phyloP scores from a whole-genome alignment of 2,797 vertebrate species.

The Sardinella longiceps region DNA sequence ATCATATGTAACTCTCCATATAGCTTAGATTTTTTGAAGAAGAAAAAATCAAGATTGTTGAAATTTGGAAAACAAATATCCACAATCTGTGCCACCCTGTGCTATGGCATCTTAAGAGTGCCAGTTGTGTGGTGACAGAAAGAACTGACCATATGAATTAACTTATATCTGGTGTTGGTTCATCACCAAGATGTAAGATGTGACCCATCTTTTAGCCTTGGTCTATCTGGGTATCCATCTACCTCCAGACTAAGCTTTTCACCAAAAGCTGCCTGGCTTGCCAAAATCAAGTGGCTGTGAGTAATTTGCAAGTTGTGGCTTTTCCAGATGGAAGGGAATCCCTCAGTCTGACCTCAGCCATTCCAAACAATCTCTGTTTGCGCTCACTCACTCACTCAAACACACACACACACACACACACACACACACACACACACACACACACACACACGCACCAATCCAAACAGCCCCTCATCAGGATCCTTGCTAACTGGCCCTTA shows the following conservation, averaged over 20 bases:
- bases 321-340: background rate
- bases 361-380: conserved; percentile 9
- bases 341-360: background rate
- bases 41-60: background rate
- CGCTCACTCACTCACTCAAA: background rate
- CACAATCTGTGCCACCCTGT: no score
- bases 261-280: background rate
- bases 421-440: no score
- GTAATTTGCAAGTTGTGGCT: background rate
- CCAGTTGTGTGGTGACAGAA: no score
- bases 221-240: no score
- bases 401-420: background rate
- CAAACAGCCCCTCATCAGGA: background rate
- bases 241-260: background rate
- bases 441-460: background rate
- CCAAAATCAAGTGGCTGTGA: background rate
- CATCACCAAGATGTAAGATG: no score
- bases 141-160: no score
- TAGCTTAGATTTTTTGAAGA: no score
- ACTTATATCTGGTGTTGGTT: no score
- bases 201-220: no score
- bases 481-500: conserved; percentile 5
- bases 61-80: background rate
- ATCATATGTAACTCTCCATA: no score
- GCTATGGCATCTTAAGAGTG: no score